Base-by-base conservation (phyloP, 2,797 vertebrate species). In the Etheostoma nigrum region DNA sequence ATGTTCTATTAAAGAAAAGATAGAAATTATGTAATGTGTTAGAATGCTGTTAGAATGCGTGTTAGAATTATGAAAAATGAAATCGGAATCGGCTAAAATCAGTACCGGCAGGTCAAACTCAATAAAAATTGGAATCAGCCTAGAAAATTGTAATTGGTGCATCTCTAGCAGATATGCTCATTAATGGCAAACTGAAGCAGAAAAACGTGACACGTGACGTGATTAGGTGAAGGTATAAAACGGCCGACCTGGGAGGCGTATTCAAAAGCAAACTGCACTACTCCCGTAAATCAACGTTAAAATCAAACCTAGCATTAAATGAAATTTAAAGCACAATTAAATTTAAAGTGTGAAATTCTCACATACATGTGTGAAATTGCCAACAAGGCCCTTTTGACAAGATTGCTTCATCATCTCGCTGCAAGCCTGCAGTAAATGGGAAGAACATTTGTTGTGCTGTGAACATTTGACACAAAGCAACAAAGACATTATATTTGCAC, bases 321-420 rank as follows among this genome's bases (percentile, higher is more conserved):
- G 8, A 47, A 62, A 74, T 33, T 68, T 62, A 68, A 83, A 86
- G 78, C 64, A 60, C 18, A 4, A 48, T 63, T 85, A 81, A 36
- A 78, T 79, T 74, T 21, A 75, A 85, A 81, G 70, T 4, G 6
- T 77, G 65, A 88, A 88, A 91, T 81, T 74, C 53, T 72, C 82
- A 76, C 76, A 86, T 47, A 67, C 59, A 69, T 74, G 81, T 79
- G 85, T 91, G 85, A 87, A 90, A 91, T 82, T 84, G 81, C 81
- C 70, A 76, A 88, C 76, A 92, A 83, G 70, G 58, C 70, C 78
- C 67, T 55, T 73, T 69, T 88, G 76, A 76, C 65, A 79, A 63
- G 76, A 91, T 36, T 30, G 57, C 83, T 87, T 80, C 73, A 88
- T 91, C 79, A 79, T 62, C 74, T 36, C 27, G 44, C 74, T 74